Conservation (phyloP, 2,888 invertebrate species). For the Mythimna albipuncta region DNA sequence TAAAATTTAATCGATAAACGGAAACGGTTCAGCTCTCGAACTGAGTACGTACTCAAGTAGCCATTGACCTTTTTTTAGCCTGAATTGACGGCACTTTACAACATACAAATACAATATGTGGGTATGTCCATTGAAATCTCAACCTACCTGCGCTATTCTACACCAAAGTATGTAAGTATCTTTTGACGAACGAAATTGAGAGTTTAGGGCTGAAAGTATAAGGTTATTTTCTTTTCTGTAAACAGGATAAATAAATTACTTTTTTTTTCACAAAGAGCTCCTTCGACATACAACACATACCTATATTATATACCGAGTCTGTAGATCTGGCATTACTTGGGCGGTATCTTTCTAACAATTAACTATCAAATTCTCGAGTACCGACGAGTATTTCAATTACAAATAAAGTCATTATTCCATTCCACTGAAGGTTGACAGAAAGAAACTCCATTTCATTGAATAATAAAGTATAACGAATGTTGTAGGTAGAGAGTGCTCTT, state of each 20-base stretch:
- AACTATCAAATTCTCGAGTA: conserved; percentile 14
- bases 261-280: conserved; percentile 21
- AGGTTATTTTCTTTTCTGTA: conserved; percentile 23
- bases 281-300: neutral
- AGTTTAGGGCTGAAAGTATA: conserved; percentile 30
- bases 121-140: conserved; percentile 61
- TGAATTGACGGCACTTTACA: conserved; percentile 65
- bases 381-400: conserved; percentile 40
- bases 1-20: conserved; percentile 75
- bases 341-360: conserved; percentile 37
- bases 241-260: conserved; percentile 12
- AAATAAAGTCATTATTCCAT: conserved; percentile 41
- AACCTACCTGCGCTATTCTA: conserved; percentile 44
- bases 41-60: conserved; percentile 71
- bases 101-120: conserved; percentile 61
- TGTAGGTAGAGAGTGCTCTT: conserved; percentile 37
- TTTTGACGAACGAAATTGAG: conserved; percentile 43
- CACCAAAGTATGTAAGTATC: conserved; percentile 26
- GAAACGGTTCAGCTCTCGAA: conserved; percentile 67
- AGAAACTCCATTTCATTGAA: conserved; percentile 54
- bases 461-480: conserved; percentile 51
- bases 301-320: neutral
- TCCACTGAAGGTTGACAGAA: conserved; percentile 46
- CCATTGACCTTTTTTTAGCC: conserved; percentile 74
- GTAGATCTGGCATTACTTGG: neutral